These are phyloP conservation scores for Prionace glauca DNA, from an alignment of 2,797 vertebrate species.

Conservation along the genomic window DNA sequence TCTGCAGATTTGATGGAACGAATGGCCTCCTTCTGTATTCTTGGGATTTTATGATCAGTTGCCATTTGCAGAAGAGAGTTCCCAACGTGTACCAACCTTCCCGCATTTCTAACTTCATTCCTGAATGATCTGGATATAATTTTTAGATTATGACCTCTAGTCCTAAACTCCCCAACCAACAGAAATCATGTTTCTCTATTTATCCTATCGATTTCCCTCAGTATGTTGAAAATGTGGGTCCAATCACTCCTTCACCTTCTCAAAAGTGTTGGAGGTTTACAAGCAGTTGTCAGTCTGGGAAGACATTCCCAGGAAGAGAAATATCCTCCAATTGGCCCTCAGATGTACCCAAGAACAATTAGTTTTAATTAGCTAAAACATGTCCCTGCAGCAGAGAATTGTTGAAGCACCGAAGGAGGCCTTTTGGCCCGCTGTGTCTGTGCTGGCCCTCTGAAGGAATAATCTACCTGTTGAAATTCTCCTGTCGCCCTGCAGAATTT, in stretches of 20 bases:
- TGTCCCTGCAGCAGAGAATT: not conserved
- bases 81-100: not conserved
- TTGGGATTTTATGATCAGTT: not conserved
- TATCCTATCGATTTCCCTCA: not conserved
- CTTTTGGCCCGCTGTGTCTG: not conserved
- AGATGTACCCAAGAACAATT: not conserved
- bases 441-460: not conserved
- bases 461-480: not conserved
- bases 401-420: not conserved
- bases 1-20: no score
- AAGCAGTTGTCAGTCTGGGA: not conserved
- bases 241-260: not conserved
- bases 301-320: not conserved
- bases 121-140: not conserved
- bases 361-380: not conserved
- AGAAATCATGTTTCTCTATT: not conserved
- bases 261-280: no score
- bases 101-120: not conserved
- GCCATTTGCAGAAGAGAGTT: not conserved
- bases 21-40: no score
- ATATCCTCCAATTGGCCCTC: not conserved
- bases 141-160: not conserved
- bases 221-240: not conserved
- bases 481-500: not conserved
- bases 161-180: not conserved